A percentile compares a stretch with the other conserved stretches of the same genome.
phyloP scores from a whole-genome alignment of 2,797 vertebrate genomes.

The Tragelaphus oryx region DNA sequence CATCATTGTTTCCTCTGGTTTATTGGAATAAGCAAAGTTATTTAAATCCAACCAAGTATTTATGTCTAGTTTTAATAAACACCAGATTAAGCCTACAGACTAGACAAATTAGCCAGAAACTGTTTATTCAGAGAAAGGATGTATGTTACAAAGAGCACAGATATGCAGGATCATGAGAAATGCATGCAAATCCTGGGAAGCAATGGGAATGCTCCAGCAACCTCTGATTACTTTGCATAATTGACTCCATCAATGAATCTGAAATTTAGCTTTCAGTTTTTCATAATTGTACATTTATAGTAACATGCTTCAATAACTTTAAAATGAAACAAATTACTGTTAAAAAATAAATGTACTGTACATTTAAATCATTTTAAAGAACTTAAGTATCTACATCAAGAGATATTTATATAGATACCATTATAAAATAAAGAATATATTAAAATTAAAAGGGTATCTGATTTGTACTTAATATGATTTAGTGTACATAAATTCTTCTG shows the following conservation, averaged over 20 bases:
- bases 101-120: constrained; percentile 13
- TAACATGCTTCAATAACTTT: background rate
- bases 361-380: constrained; percentile 29
- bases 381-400: background rate
- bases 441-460: constrained; percentile 37
- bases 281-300: background rate
- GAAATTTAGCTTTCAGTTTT: background rate
- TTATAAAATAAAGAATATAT: constrained; percentile 6
- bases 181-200: background rate
- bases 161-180: background rate
- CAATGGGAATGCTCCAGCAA: background rate
- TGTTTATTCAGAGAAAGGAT: background rate
- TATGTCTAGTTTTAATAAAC: constrained; percentile 28
- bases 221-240: background rate
- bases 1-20: background rate
- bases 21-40: background rate
- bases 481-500: constrained; percentile 24
- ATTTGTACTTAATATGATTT: constrained; percentile 39
- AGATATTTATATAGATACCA: background rate
- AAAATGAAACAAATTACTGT: constrained; percentile 28
- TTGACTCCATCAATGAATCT: background rate
- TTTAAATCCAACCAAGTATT: background rate
- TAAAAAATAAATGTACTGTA: constrained; percentile 15
- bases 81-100: background rate
- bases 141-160: background rate